These are phyloP conservation scores for Latheticus oryzae DNA, from an alignment of 2,888 invertebrate species.

Conservation along the genomic window DNA sequence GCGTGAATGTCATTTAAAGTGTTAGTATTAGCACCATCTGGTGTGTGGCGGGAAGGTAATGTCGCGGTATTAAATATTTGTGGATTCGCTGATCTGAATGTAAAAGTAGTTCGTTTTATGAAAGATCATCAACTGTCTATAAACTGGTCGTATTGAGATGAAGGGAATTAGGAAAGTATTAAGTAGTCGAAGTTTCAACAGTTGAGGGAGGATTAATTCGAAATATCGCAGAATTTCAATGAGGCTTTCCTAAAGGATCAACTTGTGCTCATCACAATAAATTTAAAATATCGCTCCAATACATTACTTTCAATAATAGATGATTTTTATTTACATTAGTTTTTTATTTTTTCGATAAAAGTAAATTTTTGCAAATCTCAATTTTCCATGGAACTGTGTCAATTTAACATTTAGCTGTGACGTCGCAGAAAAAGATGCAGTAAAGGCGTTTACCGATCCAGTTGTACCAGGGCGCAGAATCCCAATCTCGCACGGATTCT, in stretches of 20 bases:
- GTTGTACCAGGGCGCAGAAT: conserved; percentile 52
- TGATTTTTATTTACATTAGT: conserved; percentile 34
- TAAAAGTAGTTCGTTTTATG: conserved; percentile 29
- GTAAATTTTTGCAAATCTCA: conserved; percentile 28
- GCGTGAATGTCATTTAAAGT: conserved; percentile 35
- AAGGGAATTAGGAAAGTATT: conserved; percentile 32
- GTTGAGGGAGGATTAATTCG: conserved; percentile 31
- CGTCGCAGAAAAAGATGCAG: conserved; percentile 42
- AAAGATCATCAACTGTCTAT: conserved; percentile 32
- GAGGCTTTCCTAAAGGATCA: conserved; percentile 21
- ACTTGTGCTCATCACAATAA: conserved; percentile 35
- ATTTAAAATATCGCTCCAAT: conserved; percentile 33
- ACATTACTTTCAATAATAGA: conserved; percentile 38
- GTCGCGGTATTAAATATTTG: conserved; percentile 36
- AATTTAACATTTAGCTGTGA: conserved; percentile 29
- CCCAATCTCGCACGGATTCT: conserved; percentile 54
- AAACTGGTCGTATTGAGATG: conserved; percentile 36
- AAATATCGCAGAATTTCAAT: conserved; percentile 38
- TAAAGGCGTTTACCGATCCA: conserved; percentile 47
- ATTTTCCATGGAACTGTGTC: conserved; percentile 38
- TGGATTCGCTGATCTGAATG: conserved; percentile 27
- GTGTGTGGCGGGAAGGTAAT: conserved; percentile 18
- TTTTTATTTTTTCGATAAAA: conserved; percentile 5
- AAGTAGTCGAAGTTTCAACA: conserved; percentile 30
- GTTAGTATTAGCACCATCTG: conserved; percentile 35